These are phyloP conservation scores for Tetanocera ferruginea DNA, from an alignment of 2,888 invertebrate genomes.

Conservation along the genomic window DNA sequence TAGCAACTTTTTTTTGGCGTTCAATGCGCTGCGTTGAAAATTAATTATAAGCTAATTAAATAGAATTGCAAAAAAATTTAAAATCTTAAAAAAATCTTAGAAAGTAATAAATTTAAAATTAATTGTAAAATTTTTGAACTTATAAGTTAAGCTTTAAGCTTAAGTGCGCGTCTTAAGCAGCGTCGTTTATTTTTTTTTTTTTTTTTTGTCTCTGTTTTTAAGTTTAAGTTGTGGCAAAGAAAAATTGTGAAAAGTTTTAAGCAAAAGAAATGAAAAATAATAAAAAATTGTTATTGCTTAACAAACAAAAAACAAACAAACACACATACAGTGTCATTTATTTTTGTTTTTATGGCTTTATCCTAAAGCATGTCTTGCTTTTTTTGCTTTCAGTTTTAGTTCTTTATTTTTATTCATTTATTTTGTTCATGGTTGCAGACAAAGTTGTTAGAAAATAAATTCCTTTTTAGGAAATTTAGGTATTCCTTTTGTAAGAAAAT, in stretches of 20 bases:
- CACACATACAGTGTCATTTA: neutral
- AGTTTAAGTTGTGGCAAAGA: slow-evolving; percentile 35
- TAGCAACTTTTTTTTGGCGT: slow-evolving; percentile 16
- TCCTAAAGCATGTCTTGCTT: neutral
- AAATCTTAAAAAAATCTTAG: neutral
- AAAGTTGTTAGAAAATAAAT: no score
- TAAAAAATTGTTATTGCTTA: slow-evolving; percentile 20
- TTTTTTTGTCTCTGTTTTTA: slow-evolving; percentile 30
- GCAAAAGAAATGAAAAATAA: slow-evolving; percentile 22
- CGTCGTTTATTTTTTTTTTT: neutral
- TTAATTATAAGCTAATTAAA: neutral
- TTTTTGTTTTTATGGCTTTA: neutral
- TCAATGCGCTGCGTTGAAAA: slow-evolving; percentile 11
- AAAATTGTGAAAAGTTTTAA: slow-evolving; percentile 36
- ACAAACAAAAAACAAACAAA: slow-evolving; percentile 14
- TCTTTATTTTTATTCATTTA: no score
- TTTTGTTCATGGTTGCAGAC: no score
- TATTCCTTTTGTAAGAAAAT: no score
- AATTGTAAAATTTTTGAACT: slow-evolving; percentile 11
- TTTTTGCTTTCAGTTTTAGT: neutral
- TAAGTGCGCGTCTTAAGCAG: slow-evolving; percentile 2
- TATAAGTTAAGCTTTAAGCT: slow-evolving; percentile 6
- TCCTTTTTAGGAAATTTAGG: no score
- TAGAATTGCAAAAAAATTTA: neutral
- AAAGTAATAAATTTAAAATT: neutral